Conservation (phyloP, 2,888 invertebrate species). For the Drosophila neonasuta region DNA sequence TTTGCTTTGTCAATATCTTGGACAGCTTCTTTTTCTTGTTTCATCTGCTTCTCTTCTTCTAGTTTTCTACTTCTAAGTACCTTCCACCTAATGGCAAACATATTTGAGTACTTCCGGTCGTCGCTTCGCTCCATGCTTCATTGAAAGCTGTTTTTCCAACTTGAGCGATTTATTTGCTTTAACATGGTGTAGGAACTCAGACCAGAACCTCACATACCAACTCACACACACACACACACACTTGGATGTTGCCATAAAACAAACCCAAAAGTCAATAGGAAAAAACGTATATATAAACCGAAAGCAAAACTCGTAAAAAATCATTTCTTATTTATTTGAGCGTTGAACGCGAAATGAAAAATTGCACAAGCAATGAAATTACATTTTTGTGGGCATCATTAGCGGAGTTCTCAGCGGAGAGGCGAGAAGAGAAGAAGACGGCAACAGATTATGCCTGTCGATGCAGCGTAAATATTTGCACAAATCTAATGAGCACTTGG, state of each 20-base stretch:
- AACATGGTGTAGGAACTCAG: slow-evolving; percentile 48
- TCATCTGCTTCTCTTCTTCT: neutral
- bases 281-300: slow-evolving; percentile 35
- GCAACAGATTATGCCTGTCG: slow-evolving; percentile 35
- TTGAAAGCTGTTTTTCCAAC: slow-evolving; percentile 55
- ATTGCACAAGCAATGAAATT: slow-evolving; percentile 73
- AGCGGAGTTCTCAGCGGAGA: slow-evolving; percentile 20
- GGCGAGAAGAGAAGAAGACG: neutral
- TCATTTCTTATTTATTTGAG: slow-evolving; percentile 74
- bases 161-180: slow-evolving; percentile 71
- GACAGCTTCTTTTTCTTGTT: slow-evolving; percentile 26
- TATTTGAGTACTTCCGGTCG: slow-evolving; percentile 63
- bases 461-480: slow-evolving; percentile 59
- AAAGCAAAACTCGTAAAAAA: slow-evolving; percentile 57
- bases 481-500: slow-evolving; percentile 45
- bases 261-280: slow-evolving; percentile 70
- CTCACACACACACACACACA: neutral
- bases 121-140: slow-evolving; percentile 14
- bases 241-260: slow-evolving; percentile 42
- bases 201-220: neutral
- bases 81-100: slow-evolving; percentile 66
- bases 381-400: slow-evolving; percentile 57
- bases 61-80: slow-evolving; percentile 32
- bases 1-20: slow-evolving; percentile 30
- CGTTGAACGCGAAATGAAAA: slow-evolving; percentile 68